Evolutionary conservation across 2,113 vertebrate species (phyloP), one percentile per base, ranked within the genome.

Genomic region (Paedocypris sp.): DNA sequence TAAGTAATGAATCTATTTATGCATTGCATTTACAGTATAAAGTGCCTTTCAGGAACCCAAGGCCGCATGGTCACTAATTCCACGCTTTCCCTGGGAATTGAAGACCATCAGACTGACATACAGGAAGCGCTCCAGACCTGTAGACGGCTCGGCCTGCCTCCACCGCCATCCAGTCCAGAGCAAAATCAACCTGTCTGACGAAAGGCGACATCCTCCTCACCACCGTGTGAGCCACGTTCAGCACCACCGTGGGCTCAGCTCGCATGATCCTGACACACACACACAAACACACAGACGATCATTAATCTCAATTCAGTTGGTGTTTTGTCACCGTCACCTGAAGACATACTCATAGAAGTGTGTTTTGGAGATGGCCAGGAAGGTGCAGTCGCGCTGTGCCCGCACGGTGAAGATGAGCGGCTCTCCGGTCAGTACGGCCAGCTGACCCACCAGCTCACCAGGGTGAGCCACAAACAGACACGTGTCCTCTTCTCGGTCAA

Each of bases 131-230:
- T 31, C 11, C 29, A 9, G 26, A 97, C 94, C 92, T 91, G 83
- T 94, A 96, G 35, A 97, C 86, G 0, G 94, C 91, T 2, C 91
- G 80, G 0, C 92, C 93, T 0, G 94, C 94, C 71, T 98, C 94
- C 2, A 97, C 83, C 38, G 92, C 94, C 92, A 96, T 91, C 94
- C 94, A 98, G 71, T 98, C 94, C 66, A 97, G 80, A 1, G 94
- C 92, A 0, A 98, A 98, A 75, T 97, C 93, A 1, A 97, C 90
- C 65, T 98, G 94, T 42, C 91, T 76, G 41, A 98, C 90, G 4
- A 97, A 98, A 0, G 92, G 79, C 0, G 94, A 97, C 86, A 96
- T 83, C 20, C 93, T 86, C 74, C 77, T 89, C 26, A 93, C 91
- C 0, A 96, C 89, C 0, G 87, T 88, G 81, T 95, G 93, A 2